Conservation (phyloP, 2,888 invertebrate genomes). For the Zelleria hepariella region DNA sequence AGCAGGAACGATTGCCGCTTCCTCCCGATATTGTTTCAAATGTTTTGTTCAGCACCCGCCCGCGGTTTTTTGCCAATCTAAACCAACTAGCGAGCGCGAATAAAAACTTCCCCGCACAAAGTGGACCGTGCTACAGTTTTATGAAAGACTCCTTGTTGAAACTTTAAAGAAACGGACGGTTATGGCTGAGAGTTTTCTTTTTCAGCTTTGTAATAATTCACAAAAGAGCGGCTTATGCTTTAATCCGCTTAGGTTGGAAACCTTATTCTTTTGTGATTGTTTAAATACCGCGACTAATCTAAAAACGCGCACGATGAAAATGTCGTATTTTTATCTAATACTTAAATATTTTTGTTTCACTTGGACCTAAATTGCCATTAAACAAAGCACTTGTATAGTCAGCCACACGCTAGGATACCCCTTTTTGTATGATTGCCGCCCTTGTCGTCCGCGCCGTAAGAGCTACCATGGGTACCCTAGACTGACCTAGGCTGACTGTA, state of each 20-base stretch:
- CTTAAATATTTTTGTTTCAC: too few species aligned
- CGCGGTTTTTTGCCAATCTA: constrained; percentile 39
- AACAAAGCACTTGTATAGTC: too few species aligned
- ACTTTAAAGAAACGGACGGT: background rate
- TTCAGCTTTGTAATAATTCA: background rate
- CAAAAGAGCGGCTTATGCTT: background rate
- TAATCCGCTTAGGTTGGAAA: background rate
- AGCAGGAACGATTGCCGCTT: constrained; percentile 67
- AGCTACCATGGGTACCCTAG: too few species aligned
- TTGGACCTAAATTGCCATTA: too few species aligned
- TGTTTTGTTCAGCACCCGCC: constrained; percentile 49
- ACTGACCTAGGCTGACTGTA: too few species aligned
- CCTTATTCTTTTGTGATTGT: background rate
- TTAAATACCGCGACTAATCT: background rate
- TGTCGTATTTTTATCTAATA: too few species aligned
- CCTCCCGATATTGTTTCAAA: constrained; percentile 65
- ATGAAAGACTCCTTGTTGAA: background rate
- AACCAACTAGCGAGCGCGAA: constrained; percentile 7
- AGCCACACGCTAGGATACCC: too few species aligned
- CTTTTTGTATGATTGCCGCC: too few species aligned
- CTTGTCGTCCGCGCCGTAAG: too few species aligned
- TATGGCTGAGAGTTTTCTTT: background rate
- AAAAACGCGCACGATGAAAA: background rate
- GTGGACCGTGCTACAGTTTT: constrained; percentile 9
- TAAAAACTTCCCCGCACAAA: constrained; percentile 8